Evolutionary conservation across 2,888 invertebrate species (phyloP).

Genomic region (Ochropacha duplaris): DNA sequence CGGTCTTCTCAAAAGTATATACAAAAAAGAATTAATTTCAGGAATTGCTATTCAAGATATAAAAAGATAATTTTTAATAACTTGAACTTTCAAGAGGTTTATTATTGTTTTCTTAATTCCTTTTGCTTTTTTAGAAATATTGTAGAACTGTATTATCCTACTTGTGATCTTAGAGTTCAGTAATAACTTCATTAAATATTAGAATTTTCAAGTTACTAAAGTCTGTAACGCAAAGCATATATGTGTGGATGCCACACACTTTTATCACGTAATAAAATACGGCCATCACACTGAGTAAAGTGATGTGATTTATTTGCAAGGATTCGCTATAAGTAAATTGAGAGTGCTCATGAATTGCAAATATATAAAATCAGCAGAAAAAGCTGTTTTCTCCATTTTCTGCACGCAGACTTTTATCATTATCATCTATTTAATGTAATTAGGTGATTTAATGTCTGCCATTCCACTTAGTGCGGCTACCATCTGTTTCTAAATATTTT

Average conservation of each 20-base stretch:
- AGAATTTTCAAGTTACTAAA: background rate
- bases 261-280: background rate
- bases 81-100: no score
- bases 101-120: no score
- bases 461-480: background rate
- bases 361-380: slow-evolving; percentile 6
- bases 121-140: no score
- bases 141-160: no score
- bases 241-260: background rate
- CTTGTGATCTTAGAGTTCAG: no score
- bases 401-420: slow-evolving; percentile 1
- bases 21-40: no score
- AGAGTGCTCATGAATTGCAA: slow-evolving; percentile 8
- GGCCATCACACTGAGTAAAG: slow-evolving; percentile 1
- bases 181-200: background rate
- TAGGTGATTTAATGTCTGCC: background rate
- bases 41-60: no score
- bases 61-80: no score
- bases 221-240: background rate
- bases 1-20: no score
- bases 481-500: background rate
- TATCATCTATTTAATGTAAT: slow-evolving; percentile 7
- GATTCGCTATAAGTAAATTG: slow-evolving; percentile 5
- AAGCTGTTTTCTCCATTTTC: slow-evolving; percentile 4
- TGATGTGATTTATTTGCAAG: slow-evolving; percentile 7